Evolutionary conservation across 2,113 vertebrate species (phyloP).

Genomic region (Seriola dumerili): DNA sequence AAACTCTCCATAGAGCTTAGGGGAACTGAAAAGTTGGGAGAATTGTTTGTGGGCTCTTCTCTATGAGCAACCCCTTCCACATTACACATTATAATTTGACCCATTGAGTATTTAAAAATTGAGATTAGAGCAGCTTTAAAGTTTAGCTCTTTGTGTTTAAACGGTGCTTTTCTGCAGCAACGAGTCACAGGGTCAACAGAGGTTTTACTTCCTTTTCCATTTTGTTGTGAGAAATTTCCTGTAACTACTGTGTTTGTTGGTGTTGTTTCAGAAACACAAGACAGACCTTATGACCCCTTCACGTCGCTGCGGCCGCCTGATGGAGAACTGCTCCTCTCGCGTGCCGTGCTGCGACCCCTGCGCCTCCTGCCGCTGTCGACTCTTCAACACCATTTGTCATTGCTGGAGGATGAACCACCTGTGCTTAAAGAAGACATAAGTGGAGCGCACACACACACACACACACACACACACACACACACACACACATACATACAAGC

Average conservation of each 20-base stretch:
- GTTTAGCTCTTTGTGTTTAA: background rate
- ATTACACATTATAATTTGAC: background rate
- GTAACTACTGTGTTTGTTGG: background rate
- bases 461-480: constrained; percentile 11
- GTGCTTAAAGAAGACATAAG: constrained; percentile 78
- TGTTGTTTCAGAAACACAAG: constrained; percentile 63
- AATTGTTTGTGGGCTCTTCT: background rate
- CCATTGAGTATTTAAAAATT: background rate
- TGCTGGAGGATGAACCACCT: constrained; percentile 81
- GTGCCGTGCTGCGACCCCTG: constrained; percentile 84
- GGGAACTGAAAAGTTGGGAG: background rate
- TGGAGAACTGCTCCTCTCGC: constrained; percentile 78
- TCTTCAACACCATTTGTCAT: constrained; percentile 87
- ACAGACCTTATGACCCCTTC: constrained; percentile 28
- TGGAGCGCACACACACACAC: background rate
- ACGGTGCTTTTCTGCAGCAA: background rate
- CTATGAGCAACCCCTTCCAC: background rate
- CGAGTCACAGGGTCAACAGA: background rate
- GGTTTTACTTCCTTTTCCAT: background rate
- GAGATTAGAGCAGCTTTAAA: background rate
- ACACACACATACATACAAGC: too few relatives aligned
- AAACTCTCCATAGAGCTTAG: background rate
- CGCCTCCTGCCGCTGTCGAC: constrained; percentile 83
- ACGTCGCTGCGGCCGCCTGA: constrained; percentile 74
- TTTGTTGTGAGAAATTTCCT: background rate